Percentiles rank a stretch among this genome's conserved stretches.
phyloP scores from a whole-genome alignment of 2,888 invertebrate genomes.

The Mesorhabditis sp. region DNA sequence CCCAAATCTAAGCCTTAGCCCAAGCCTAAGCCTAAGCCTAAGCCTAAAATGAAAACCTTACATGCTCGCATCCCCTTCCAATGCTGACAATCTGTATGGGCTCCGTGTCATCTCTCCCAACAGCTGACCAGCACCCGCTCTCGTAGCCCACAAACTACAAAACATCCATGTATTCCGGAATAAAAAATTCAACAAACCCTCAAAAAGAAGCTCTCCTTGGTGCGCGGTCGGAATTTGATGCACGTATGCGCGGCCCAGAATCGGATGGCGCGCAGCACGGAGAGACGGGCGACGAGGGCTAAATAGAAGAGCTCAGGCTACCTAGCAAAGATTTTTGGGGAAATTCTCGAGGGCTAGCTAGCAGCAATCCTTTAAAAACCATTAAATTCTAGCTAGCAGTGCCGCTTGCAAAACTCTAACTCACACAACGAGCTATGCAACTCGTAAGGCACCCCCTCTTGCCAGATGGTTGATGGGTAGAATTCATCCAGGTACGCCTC shows the following conservation, averaged over 20 bases:
- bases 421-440: slow-evolving; percentile 20
- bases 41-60: not conserved
- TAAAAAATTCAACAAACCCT: not conserved
- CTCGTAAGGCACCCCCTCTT: slow-evolving; percentile 20
- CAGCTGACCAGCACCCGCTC: slow-evolving; percentile 32
- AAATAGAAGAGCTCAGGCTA: not conserved
- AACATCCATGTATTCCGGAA: slow-evolving; percentile 6
- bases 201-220: slow-evolving; percentile 15
- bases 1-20: not conserved
- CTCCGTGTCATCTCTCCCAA: slow-evolving; percentile 27
- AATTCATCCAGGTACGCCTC: slow-evolving; percentile 18
- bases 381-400: no score
- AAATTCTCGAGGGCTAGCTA: no score
- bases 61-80: slow-evolving; percentile 28
- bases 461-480: slow-evolving; percentile 26
- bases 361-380: no score
- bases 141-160: slow-evolving; percentile 17
- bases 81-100: slow-evolving; percentile 27
- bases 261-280: slow-evolving; percentile 28
- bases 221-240: slow-evolving; percentile 19
- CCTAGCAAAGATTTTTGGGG: no score
- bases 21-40: not conserved
- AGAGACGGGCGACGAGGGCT: slow-evolving; percentile 19
- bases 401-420: not conserved
- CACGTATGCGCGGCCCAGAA: slow-evolving; percentile 37